phyloP scores from a whole-genome alignment of 2,888 invertebrate genomes.

The Entomobrya proxima region DNA sequence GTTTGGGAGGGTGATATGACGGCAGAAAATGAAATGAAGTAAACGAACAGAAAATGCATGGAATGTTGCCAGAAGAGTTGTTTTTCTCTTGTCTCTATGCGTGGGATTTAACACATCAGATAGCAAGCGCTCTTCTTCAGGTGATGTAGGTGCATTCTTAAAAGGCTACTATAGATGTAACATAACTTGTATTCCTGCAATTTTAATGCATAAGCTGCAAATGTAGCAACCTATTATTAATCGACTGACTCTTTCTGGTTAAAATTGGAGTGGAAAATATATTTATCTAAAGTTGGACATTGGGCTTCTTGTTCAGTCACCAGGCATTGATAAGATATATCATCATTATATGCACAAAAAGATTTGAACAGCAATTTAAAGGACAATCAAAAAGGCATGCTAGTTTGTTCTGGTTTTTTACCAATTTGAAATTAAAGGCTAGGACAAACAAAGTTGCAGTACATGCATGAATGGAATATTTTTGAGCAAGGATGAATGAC shows the following conservation, averaged over 20 bases:
- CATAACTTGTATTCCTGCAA: no score
- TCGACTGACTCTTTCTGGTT: no score
- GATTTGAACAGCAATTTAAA: background rate
- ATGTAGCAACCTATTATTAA: no score
- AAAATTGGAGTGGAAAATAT: no score
- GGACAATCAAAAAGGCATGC: background rate
- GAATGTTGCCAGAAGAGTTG: conserved; percentile 59
- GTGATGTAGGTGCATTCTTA: no score
- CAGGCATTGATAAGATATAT: background rate
- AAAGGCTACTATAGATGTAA: no score
- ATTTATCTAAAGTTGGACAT: background rate
- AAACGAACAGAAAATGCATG: conserved; percentile 41
- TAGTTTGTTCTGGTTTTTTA: conserved; percentile 9
- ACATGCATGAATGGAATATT: conserved; percentile 3
- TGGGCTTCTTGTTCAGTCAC: background rate
- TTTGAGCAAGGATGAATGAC: background rate
- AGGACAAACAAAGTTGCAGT: background rate
- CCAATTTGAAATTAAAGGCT: background rate
- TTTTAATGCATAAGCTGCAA: no score
- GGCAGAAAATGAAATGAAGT: background rate
- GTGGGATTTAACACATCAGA: conserved; percentile 46
- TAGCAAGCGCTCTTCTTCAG: background rate
- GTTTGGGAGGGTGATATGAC: background rate
- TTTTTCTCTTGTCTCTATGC: conserved; percentile 18
- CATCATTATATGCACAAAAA: background rate